These are phyloP conservation scores for Telmatherina bonti DNA, from an alignment of 2,797 vertebrate genomes.

Conservation along the genomic window DNA sequence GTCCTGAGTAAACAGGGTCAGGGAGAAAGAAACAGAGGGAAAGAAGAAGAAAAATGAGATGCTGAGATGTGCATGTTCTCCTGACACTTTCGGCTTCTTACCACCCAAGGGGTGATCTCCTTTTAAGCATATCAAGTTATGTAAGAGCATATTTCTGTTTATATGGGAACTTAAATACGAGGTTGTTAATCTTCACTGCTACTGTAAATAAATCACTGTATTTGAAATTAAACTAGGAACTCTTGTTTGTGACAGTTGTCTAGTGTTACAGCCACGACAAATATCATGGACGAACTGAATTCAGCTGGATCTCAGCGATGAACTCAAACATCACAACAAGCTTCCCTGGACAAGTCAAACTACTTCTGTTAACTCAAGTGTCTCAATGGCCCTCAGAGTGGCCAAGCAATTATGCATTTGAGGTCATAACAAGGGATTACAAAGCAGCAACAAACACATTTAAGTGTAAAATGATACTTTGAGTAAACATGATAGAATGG, in stretches of 20 bases:
- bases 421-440: slow-evolving; percentile 81
- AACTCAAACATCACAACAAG: slow-evolving; percentile 35
- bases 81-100: slow-evolving; percentile 54
- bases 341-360: slow-evolving; percentile 56
- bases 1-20: slow-evolving; percentile 63
- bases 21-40: slow-evolving; percentile 39
- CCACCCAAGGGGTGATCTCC: slow-evolving; percentile 64
- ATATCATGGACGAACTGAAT: slow-evolving; percentile 2
- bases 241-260: slow-evolving; percentile 18
- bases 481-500: slow-evolving; percentile 41
- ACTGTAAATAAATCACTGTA: slow-evolving; percentile 6
- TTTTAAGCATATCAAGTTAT: slow-evolving; percentile 50
- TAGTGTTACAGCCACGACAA: not conserved
- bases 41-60: slow-evolving; percentile 59
- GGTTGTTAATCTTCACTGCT: slow-evolving; percentile 15
- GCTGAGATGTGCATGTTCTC: slow-evolving; percentile 57
- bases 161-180: slow-evolving; percentile 17
- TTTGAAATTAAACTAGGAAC: slow-evolving; percentile 11
- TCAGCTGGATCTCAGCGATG: slow-evolving; percentile 25
- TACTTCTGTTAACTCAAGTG: slow-evolving; percentile 72
- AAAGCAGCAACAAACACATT: slow-evolving; percentile 69
- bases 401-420: slow-evolving; percentile 60
- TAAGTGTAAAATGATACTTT: slow-evolving; percentile 49
- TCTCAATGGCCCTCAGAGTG: slow-evolving; percentile 57
- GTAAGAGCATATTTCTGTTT: slow-evolving; percentile 36